Evolutionary conservation across 2,888 invertebrate genomes (phyloP).

Genomic region (Lacanobia wlatinum): DNA sequence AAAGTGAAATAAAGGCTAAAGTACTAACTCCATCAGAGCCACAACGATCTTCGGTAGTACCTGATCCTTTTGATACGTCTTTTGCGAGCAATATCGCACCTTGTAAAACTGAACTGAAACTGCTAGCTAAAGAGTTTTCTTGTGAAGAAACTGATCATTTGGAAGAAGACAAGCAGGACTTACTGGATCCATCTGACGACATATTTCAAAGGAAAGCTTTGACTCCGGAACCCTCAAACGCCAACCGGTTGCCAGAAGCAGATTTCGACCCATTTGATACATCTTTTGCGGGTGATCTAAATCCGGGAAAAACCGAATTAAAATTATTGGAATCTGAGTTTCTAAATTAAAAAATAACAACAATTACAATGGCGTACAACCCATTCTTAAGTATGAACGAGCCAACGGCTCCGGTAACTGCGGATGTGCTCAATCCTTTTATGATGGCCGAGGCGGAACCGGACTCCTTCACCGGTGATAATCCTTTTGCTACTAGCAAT

Average conservation of each 20-base stretch:
- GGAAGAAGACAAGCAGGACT: conserved; percentile 82
- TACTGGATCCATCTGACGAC: conserved; percentile 89
- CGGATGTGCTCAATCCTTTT: conserved; percentile 93
- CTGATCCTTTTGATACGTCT: conserved; percentile 97
- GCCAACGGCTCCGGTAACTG: conserved; percentile 86
- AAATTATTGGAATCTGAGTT: conserved; percentile 95
- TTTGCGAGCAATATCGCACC: conserved; percentile 94
- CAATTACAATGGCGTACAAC: conserved; percentile 92
- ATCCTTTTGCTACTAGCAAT: conserved; percentile 94
- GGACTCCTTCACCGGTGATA: conserved; percentile 85
- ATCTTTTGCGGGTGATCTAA: conserved; percentile 93
- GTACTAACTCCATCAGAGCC: conserved; percentile 91
- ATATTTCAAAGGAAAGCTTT: conserved; percentile 93
- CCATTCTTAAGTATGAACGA: conserved; percentile 95
- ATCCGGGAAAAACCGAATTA: conserved; percentile 94
- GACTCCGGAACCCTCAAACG: conserved; percentile 91
- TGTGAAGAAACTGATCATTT: conserved; percentile 82
- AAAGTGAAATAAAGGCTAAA: conserved; percentile 88
- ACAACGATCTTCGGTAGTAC: conserved; percentile 81
- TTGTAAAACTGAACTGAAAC: conserved; percentile 94
- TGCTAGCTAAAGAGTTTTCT: conserved; percentile 94
- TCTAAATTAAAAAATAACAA: conserved; percentile 68
- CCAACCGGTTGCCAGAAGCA: conserved; percentile 74
- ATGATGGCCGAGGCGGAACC: conserved; percentile 89
- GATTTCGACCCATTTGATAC: conserved; percentile 96